phyloP scores from a whole-genome alignment of 2,888 invertebrate genomes.

The Capitulum mitella region DNA sequence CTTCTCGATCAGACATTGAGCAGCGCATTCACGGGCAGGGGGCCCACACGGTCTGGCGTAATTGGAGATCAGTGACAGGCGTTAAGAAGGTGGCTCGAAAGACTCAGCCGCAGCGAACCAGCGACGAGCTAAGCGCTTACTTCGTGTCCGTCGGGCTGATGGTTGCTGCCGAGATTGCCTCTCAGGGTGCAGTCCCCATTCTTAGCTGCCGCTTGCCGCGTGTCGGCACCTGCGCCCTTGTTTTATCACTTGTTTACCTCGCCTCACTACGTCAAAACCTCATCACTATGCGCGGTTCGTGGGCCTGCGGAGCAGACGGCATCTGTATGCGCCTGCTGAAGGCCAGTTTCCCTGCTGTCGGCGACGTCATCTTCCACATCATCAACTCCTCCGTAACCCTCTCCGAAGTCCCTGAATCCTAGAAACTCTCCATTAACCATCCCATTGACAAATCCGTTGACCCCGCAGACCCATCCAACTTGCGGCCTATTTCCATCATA shows the following conservation, averaged over 20 bases:
- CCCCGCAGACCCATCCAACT: neutral
- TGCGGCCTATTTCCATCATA: neutral
- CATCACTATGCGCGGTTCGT: neutral
- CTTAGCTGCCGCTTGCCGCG: neutral
- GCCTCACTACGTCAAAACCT: neutral
- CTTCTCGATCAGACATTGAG: neutral
- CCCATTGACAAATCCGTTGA: neutral
- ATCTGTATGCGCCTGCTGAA: neutral
- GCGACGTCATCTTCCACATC: neutral
- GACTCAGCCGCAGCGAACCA: neutral
- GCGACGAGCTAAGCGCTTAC: no score
- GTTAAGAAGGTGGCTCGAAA: neutral
- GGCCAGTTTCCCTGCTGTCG: neutral
- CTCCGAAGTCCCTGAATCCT: neutral
- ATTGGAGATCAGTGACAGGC: neutral
- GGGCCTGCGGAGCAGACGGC: neutral
- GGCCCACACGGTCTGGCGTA: neutral
- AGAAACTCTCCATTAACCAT: neutral
- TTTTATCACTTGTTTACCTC: neutral
- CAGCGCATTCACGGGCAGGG: neutral
- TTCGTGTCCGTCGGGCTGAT: no score
- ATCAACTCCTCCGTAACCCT: neutral
- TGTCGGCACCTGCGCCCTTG: neutral
- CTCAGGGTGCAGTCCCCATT: neutral
- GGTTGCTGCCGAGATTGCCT: no score